phyloP scores from a whole-genome alignment of 2,888 invertebrate genomes.

The Spicauda simplicius region DNA sequence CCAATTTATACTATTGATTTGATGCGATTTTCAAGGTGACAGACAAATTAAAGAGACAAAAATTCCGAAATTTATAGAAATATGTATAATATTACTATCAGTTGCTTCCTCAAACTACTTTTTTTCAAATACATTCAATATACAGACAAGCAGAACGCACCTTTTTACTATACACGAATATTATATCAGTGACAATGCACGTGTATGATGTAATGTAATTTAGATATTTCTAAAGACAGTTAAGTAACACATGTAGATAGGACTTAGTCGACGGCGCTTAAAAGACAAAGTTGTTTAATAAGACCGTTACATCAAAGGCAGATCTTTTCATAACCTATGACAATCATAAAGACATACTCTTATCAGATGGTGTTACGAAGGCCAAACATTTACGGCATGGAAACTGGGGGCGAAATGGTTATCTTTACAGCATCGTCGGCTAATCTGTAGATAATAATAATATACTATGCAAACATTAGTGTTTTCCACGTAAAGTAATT shows the following conservation, averaged over 20 bases:
- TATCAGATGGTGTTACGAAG: conserved; percentile 47
- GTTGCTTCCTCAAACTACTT: too few relatives aligned
- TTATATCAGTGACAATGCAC: too few relatives aligned
- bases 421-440: conserved; percentile 60
- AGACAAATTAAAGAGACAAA: too few relatives aligned
- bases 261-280: not conserved
- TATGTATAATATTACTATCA: too few relatives aligned
- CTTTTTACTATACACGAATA: too few relatives aligned
- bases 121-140: too few relatives aligned
- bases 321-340: conserved; percentile 35
- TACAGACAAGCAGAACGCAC: too few relatives aligned
- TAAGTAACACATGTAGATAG: not conserved
- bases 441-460: conserved; percentile 51
- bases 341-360: conserved; percentile 37
- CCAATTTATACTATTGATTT: too few relatives aligned
- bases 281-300: conserved; percentile 7
- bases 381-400: conserved; percentile 59
- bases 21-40: too few relatives aligned
- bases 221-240: not conserved
- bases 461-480: conserved; percentile 39
- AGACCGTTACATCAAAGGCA: conserved; percentile 24
- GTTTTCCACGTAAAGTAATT: conserved; percentile 52
- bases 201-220: not conserved
- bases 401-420: conserved; percentile 53
- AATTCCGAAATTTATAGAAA: too few relatives aligned